Conservation (phyloP, 2,113 vertebrate genomes). For the Ciconia boyciana region DNA sequence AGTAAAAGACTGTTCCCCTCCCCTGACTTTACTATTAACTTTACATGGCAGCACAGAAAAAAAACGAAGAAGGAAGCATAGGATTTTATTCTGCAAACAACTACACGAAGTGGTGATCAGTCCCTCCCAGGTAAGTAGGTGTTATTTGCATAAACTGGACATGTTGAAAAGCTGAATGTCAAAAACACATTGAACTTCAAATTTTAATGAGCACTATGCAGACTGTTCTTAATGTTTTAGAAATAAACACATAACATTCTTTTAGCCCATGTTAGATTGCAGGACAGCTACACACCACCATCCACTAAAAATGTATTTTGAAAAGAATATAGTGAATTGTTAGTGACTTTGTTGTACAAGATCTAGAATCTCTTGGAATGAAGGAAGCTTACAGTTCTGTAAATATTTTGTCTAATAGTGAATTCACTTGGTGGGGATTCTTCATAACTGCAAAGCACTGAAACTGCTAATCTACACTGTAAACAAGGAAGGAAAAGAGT, state of each 20-base stretch:
- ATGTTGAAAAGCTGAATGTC: not conserved
- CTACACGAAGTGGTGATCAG: not conserved
- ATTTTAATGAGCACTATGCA: not conserved
- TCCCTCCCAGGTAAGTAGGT: not conserved
- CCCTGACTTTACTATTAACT: not conserved
- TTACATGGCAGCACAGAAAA: not conserved
- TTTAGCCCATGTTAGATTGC: not conserved
- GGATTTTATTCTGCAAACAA: not conserved
- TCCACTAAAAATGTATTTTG: not conserved
- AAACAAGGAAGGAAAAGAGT: not conserved
- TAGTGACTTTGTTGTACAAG: not conserved
- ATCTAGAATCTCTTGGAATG: not conserved
- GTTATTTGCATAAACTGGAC: not conserved
- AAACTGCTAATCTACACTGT: not conserved
- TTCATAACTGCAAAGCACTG: not conserved
- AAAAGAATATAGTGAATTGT: not conserved
- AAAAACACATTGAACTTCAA: not conserved
- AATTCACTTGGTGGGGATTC: not conserved
- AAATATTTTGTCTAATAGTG: not conserved
- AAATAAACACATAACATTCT: not conserved
- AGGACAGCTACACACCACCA: not conserved
- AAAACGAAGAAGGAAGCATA: not conserved
- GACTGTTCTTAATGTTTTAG: not conserved
- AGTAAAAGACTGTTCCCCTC: not conserved
- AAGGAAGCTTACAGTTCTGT: not conserved